These are phyloP conservation scores for Eciton burchellii DNA, from an alignment of 1,140 invertebrate species.

Conservation along the genomic window DNA sequence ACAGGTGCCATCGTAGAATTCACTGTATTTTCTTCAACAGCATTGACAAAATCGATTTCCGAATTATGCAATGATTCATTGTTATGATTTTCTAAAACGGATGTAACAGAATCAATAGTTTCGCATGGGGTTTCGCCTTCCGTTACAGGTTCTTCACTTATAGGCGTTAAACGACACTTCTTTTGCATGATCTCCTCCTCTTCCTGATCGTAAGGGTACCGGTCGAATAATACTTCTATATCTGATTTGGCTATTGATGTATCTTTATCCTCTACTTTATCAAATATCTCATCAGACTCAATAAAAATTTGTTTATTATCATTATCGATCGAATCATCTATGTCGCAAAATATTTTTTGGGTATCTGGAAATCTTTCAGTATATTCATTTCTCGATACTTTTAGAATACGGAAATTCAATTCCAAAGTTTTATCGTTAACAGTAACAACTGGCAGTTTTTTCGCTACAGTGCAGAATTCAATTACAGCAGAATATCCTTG, in stretches of 20 bases:
- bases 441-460: neutral
- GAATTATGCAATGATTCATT: neutral
- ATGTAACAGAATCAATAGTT: neutral
- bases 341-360: neutral
- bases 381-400: conserved; percentile 1
- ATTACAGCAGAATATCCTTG: conserved; percentile 34
- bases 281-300: neutral
- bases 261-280: neutral
- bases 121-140: conserved; percentile 1
- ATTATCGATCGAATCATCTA: neutral
- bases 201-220: conserved; percentile 30
- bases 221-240: neutral
- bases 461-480: conserved; percentile 60
- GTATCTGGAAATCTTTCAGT: neutral
- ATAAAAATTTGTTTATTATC: neutral
- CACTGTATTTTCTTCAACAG: neutral
- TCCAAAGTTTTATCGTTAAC: conserved; percentile 7
- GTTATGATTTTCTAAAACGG: neutral
- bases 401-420: conserved; percentile 61
- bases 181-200: neutral
- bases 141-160: conserved; percentile 38
- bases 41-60: neutral
- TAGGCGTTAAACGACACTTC: conserved; percentile 28
- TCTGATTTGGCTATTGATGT: neutral
- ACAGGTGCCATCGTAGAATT: neutral